Base-by-base conservation (phyloP, 1,140 invertebrate species). In the Zaprionus ornatus region DNA sequence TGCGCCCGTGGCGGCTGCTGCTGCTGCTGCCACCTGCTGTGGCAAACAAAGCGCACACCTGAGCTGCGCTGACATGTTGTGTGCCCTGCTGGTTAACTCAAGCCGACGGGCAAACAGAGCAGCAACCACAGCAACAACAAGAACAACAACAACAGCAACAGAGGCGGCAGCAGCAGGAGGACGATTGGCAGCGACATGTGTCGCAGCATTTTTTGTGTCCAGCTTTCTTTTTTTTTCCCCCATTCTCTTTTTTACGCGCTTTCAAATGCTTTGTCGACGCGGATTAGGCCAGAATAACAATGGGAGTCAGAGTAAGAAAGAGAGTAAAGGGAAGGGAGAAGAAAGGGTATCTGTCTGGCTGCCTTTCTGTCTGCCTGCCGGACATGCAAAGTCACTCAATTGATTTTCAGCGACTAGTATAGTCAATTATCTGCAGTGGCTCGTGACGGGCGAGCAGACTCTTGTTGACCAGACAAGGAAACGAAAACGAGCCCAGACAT, bases 311-410 rank as follows among this genome's bases (percentile, higher is more conserved):
- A 60, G 61, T 50, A 45, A 29, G 60, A 74, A n/a, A n/a, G 48
- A 40, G 27, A 61, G 45, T 56, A 9, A 32, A 32, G 29, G 2
- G 29, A 10, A 32, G 50, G 17, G 17, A 5, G 15, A n/a, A 5
- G 37, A 5, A 1, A 15, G 37, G 5, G 40, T 17, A 17, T 45
- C 40, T 17, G 40, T n/a, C 40, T 19, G 42, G 29, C 29, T 10
- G 29, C 2, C 29, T 10, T 10, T 40, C 37, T n/a, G 15, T 3
- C 21, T 23, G 57, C 23, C 52, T 56, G 63, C 55, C 52, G 70
- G 70, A 88, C 80, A 88, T 80, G 80, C 80, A 87, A 88, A 88
- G 80, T 80, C 78, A 73, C 77, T 80, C 80, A 88, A 87, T 87
- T 87, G 84, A 87, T 88, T 87, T 87, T 80, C 66, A 88, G 77